These are phyloP conservation scores for Epinephelus fuscoguttatus DNA, from an alignment of 2,113 vertebrate species.

Conservation along the genomic window DNA sequence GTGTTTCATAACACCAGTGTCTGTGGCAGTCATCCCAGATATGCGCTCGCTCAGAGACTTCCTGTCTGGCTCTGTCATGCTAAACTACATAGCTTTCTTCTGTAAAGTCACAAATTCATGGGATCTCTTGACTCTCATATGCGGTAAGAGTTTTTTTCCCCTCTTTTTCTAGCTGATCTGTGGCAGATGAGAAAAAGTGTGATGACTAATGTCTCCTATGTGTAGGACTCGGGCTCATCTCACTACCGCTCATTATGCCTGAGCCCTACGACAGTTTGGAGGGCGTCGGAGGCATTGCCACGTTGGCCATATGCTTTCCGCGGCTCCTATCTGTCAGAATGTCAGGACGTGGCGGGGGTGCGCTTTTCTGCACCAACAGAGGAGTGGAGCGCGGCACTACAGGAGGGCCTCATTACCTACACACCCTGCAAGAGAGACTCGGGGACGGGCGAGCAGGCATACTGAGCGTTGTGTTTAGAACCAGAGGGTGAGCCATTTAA, in stretches of 20 bases:
- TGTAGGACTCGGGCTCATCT: conserved; percentile 60
- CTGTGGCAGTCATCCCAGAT: conserved; percentile 38
- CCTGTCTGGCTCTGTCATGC: conserved; percentile 41
- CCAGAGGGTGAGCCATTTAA: conserved; percentile 78
- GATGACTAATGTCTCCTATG: conserved; percentile 72
- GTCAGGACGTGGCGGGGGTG: conserved; percentile 80
- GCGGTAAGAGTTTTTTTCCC: conserved; percentile 20
- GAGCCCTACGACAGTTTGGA: conserved; percentile 73
- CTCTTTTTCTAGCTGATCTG: conserved; percentile 39
- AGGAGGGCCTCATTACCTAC: conserved; percentile 80
- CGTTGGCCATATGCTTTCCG: conserved; percentile 80
- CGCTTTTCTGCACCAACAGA: conserved; percentile 74
- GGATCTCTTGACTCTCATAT: conserved; percentile 41
- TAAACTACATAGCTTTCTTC: conserved; percentile 49
- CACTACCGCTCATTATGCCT: conserved; percentile 74
- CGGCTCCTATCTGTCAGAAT: conserved; percentile 80
- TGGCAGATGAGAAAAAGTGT: conserved; percentile 60
- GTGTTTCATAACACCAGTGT: conserved; percentile 31
- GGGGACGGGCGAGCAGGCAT: conserved; percentile 60
- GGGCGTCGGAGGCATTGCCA: conserved; percentile 70
- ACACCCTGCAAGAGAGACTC: conserved; percentile 66
- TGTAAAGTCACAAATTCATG: conserved; percentile 53
- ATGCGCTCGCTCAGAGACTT: conserved; percentile 32
- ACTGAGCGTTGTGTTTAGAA: conserved; percentile 75
- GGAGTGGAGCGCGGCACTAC: conserved; percentile 69